Conservation (phyloP, 2,797 vertebrate species). For the Carapus acus region DNA sequence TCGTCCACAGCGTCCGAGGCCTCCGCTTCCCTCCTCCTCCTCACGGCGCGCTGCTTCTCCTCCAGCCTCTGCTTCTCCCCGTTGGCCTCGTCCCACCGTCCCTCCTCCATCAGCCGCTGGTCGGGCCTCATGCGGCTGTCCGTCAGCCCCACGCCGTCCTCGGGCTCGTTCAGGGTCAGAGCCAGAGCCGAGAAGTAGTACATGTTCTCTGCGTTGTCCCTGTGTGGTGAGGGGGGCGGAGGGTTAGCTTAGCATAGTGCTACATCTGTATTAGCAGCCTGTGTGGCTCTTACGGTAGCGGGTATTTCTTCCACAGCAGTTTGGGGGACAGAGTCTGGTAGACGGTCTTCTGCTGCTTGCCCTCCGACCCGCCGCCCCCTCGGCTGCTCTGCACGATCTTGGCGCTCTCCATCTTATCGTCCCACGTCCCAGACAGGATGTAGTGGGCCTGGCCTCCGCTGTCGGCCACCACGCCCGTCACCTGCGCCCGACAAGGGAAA, state of each 20-base stretch:
- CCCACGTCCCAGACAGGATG: slow-evolving; percentile 91
- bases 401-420: slow-evolving; percentile 94
- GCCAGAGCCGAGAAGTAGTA: slow-evolving; percentile 93
- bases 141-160: slow-evolving; percentile 77
- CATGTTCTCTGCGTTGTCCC: slow-evolving; percentile 96
- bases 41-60: slow-evolving; percentile 87
- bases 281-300: slow-evolving; percentile 79
- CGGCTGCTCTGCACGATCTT: slow-evolving; percentile 77
- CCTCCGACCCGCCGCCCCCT: slow-evolving; percentile 79
- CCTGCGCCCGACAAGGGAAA: slow-evolving; percentile 62
- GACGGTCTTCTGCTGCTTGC: slow-evolving; percentile 81
- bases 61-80: slow-evolving; percentile 92
- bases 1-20: slow-evolving; percentile 80
- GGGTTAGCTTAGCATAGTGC: too few relatives aligned
- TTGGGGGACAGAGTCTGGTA: slow-evolving; percentile 78
- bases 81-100: slow-evolving; percentile 95
- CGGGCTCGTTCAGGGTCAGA: slow-evolving; percentile 86
- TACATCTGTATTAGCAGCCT: slow-evolving; percentile 1
- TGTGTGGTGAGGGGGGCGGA: too few relatives aligned
- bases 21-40: slow-evolving; percentile 87
- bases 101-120: slow-evolving; percentile 95
- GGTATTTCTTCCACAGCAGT: slow-evolving; percentile 92
- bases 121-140: slow-evolving; percentile 92
- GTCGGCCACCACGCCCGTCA: slow-evolving; percentile 90
- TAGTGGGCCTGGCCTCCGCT: slow-evolving; percentile 82